Conservation (phyloP, 2,888 invertebrate genomes). For the Synergus itoensis region DNA sequence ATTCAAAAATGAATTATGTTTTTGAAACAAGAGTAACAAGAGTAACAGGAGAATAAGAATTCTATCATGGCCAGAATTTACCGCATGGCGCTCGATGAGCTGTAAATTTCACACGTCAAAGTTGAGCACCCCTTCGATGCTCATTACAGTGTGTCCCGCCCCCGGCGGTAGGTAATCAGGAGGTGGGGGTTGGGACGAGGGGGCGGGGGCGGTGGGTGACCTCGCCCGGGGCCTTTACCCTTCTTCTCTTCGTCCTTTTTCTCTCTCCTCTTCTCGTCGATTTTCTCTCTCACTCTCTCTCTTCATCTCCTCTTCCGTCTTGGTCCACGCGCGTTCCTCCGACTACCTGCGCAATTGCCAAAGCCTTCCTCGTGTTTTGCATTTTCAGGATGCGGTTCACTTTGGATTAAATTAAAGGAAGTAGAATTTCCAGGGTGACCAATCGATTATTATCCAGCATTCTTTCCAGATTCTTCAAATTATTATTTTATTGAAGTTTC, state of each 20-base stretch:
- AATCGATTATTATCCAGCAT: constrained; percentile 25
- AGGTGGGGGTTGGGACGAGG: constrained; percentile 59
- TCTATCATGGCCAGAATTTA: constrained; percentile 1
- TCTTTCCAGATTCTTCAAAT: neutral
- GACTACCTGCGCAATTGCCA: constrained; percentile 66
- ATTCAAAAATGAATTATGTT: constrained; percentile 1
- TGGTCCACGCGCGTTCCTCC: constrained; percentile 49
- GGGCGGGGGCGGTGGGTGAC: constrained; percentile 75
- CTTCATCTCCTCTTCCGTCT: constrained; percentile 48
- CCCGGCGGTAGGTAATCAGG: constrained; percentile 76
- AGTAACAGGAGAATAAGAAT: neutral
- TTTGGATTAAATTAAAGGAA: constrained; percentile 32
- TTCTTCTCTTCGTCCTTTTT: constrained; percentile 60
- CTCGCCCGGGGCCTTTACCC: constrained; percentile 76
- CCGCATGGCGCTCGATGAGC: constrained; percentile 22
- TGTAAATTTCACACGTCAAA: constrained; percentile 51
- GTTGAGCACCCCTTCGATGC: constrained; percentile 77
- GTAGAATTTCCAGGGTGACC: constrained; percentile 31
- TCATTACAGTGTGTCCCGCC: constrained; percentile 77
- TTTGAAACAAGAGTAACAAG: neutral
- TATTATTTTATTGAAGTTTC: too few relatives aligned
- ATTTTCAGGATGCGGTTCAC: constrained; percentile 29
- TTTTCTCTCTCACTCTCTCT: constrained; percentile 44
- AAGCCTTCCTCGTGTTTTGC: constrained; percentile 32
- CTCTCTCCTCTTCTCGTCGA: constrained; percentile 44